These are phyloP conservation scores for Cerceris ruficornis DNA, from an alignment of 2,888 invertebrate genomes.

Conservation along the genomic window DNA sequence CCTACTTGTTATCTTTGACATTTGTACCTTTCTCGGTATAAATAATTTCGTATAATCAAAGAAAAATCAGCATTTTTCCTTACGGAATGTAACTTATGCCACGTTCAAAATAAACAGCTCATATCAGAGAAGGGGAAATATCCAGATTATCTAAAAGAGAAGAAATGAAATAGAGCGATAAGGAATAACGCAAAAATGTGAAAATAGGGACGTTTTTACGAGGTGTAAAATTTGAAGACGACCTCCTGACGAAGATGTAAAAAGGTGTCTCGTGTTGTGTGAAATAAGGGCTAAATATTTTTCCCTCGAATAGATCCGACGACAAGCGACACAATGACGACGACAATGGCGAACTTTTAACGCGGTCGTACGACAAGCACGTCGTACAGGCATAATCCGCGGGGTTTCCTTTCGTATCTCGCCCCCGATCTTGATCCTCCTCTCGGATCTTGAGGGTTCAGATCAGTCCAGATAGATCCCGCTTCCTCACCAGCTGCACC, in stretches of 20 bases:
- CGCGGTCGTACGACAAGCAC: constrained; percentile 68
- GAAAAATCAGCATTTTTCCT: no score
- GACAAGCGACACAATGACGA: constrained; percentile 71
- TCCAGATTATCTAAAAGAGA: no score
- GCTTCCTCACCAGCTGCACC: constrained; percentile 59
- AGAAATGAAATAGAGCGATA: no score
- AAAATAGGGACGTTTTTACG: not conserved
- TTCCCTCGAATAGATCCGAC: constrained; percentile 61
- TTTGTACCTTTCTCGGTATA: no score
- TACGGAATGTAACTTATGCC: no score
- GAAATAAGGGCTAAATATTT: constrained; percentile 71
- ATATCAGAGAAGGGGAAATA: no score
- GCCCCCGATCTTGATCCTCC: constrained; percentile 71
- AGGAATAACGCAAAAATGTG: no score
- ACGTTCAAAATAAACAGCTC: no score
- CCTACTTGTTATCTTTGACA: no score
- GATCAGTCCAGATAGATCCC: constrained; percentile 69
- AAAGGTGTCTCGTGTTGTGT: constrained; percentile 45
- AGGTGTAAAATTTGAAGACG: not conserved
- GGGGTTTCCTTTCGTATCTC: constrained; percentile 73
- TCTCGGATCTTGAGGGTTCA: constrained; percentile 64
- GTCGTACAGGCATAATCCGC: constrained; percentile 73
- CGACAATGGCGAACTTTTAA: constrained; percentile 74
- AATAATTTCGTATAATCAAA: no score
- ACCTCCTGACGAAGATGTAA: constrained; percentile 6